phyloP scores from a whole-genome alignment of 2,113 vertebrate species.

The Ivindomyrus marchei region DNA sequence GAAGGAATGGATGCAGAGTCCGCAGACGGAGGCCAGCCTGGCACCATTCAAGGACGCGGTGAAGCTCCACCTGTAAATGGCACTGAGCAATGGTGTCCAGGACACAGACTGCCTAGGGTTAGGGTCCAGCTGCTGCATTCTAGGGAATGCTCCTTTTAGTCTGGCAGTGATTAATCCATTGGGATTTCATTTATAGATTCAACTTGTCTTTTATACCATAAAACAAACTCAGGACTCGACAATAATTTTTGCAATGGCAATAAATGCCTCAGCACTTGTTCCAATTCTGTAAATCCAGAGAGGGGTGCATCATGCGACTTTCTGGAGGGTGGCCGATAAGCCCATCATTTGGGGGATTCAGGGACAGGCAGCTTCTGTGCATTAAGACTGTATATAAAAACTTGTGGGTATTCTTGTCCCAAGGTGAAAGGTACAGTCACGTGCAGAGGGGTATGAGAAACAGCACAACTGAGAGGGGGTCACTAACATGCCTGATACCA shows the following conservation, averaged over 20 bases:
- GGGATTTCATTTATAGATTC: not conserved
- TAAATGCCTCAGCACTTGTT: not conserved
- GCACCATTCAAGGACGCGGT: not conserved
- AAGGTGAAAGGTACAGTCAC: not conserved
- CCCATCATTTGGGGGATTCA: not conserved
- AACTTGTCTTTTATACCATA: not conserved
- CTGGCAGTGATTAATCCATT: slow-evolving; percentile 33
- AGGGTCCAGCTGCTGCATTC: not conserved
- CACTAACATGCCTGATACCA: slow-evolving; percentile 34
- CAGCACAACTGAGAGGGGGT: slow-evolving; percentile 18
- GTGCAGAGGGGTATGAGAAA: not conserved
- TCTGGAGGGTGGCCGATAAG: not conserved
- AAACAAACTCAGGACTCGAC: not conserved
- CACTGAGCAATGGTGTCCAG: not conserved
- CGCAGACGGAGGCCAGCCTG: not conserved
- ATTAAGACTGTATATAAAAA: not conserved
- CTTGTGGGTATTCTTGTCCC: not conserved
- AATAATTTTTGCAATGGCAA: not conserved
- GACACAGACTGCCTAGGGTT: not conserved
- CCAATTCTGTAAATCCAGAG: not conserved
- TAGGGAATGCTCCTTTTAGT: not conserved
- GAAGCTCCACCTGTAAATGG: not conserved
- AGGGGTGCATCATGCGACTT: not conserved
- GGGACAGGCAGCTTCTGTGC: not conserved
- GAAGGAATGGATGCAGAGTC: not conserved